Conservation (phyloP, 1,140 invertebrate species). For the Telenomus remus region DNA sequence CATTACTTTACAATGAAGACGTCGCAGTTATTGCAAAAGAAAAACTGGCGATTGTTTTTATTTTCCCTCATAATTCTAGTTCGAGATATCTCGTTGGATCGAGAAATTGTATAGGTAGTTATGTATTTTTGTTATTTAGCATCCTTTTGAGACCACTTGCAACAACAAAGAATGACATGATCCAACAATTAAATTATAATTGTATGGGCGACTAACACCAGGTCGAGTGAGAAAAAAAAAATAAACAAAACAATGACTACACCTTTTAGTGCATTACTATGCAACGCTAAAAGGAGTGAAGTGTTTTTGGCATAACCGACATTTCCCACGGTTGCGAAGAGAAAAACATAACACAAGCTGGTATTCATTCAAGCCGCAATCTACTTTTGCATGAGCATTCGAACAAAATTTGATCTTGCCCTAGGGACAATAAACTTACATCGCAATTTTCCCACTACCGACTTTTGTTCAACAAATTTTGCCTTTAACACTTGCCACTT, state of each 20-base stretch:
- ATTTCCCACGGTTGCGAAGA: constrained; percentile 14
- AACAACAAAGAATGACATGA: background rate
- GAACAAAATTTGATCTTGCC: background rate
- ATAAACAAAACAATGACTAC: background rate
- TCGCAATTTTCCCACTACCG: background rate
- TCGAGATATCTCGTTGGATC: no score
- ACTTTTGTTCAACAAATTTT: no score
- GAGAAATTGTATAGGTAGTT: no score
- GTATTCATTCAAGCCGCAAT: constrained; percentile 6
- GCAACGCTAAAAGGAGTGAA: constrained; percentile 9
- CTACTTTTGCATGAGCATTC: constrained; percentile 5
- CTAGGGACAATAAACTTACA: background rate
- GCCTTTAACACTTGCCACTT: no score
- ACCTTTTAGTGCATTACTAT: constrained; percentile 6
- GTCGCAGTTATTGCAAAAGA: no score
- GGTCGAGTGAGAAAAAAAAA: background rate
- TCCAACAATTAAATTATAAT: background rate
- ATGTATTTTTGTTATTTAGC: no score
- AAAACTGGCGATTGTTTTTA: no score
- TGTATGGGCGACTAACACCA: background rate
- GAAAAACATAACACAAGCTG: no score
- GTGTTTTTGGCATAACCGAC: constrained; percentile 8
- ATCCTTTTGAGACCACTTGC: no score
- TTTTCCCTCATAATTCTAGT: no score
- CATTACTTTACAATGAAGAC: no score